These are phyloP conservation scores for Trichopoda pennipes DNA, from an alignment of 2,888 invertebrate species.

Conservation along the genomic window DNA sequence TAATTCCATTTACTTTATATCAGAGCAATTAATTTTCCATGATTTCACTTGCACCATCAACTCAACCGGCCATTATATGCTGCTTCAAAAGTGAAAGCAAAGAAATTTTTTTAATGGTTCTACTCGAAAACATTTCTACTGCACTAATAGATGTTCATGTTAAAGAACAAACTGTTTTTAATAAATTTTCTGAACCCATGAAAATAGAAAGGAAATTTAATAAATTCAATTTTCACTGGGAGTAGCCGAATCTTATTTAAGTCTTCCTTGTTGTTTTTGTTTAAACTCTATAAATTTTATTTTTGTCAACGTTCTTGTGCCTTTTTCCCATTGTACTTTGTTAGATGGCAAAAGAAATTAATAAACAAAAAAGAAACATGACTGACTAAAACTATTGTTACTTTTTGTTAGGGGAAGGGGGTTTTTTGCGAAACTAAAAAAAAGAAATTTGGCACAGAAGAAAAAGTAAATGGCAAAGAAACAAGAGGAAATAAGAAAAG, in stretches of 20 bases:
- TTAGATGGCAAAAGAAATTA: slow-evolving; percentile 12
- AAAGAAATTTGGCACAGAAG: slow-evolving; percentile 42
- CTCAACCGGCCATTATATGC: slow-evolving; percentile 43
- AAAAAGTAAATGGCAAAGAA: slow-evolving; percentile 36
- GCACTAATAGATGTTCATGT: background rate
- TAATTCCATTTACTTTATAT: slow-evolving; percentile 26
- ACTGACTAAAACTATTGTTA: slow-evolving; percentile 59
- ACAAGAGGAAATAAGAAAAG: slow-evolving; percentile 18
- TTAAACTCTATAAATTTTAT: slow-evolving; percentile 44
- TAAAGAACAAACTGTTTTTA: slow-evolving; percentile 35
- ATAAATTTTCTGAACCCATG: slow-evolving; percentile 60
- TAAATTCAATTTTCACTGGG: slow-evolving; percentile 65
- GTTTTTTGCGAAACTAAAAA: slow-evolving; percentile 26
- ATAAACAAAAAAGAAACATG: slow-evolving; percentile 1
- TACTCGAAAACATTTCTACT: background rate
- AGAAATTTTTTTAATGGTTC: background rate
- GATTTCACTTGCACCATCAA: slow-evolving; percentile 32
- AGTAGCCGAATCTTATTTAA: slow-evolving; percentile 43
- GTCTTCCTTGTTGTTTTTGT: slow-evolving; percentile 24
- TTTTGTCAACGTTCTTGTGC: slow-evolving; percentile 46
- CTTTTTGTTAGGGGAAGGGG: slow-evolving; percentile 55
- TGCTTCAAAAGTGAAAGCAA: slow-evolving; percentile 12
- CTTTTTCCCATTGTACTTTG: slow-evolving; percentile 38
- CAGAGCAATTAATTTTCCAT: slow-evolving; percentile 25
- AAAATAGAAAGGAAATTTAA: slow-evolving; percentile 62